Percentiles rank a stretch among this genome's conserved stretches.
Evolutionary conservation across 2,888 invertebrate genomes (phyloP).

Genomic region (Ametastegia equiseti): DNA sequence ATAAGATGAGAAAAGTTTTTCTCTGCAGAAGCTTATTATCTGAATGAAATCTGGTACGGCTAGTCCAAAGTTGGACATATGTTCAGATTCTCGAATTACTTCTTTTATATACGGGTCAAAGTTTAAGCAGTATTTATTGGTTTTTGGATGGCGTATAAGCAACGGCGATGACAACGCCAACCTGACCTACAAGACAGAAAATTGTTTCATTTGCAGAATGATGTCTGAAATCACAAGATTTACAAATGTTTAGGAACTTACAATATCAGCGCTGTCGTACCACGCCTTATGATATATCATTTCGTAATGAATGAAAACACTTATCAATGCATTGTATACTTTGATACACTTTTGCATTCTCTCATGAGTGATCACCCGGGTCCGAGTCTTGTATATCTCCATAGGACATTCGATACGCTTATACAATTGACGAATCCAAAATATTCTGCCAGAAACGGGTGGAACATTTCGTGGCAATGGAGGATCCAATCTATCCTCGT

Average conservation of each 20-base stretch:
- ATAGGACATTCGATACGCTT: conserved; percentile 86
- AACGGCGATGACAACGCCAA: conserved; percentile 84
- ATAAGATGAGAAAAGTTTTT: conserved; percentile 81
- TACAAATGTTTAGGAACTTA: conserved; percentile 68
- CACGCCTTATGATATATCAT: conserved; percentile 90
- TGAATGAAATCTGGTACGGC: conserved; percentile 87
- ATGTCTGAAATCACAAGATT: background rate
- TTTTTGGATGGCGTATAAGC: conserved; percentile 82
- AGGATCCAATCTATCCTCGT: conserved; percentile 86
- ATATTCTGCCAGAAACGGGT: conserved; percentile 87
- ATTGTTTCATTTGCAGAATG: background rate
- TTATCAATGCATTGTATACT: conserved; percentile 87
- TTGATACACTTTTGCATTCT: conserved; percentile 86
- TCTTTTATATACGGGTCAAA: conserved; percentile 86
- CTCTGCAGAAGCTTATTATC: conserved; percentile 85
- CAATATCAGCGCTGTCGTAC: conserved; percentile 86
- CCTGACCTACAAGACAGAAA: conserved; percentile 77
- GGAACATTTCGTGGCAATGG: conserved; percentile 86
- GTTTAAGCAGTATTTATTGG: conserved; percentile 83
- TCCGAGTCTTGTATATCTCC: conserved; percentile 78
- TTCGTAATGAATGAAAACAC: conserved; percentile 90
- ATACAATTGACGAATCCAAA: conserved; percentile 90
- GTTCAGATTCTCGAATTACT: conserved; percentile 88
- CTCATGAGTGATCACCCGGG: conserved; percentile 79
- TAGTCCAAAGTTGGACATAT: conserved; percentile 87